A percentile compares a stretch with the other conserved stretches of the same genome.
phyloP scores from a whole-genome alignment of 2,888 invertebrate species.

The Parnassius orleans region DNA sequence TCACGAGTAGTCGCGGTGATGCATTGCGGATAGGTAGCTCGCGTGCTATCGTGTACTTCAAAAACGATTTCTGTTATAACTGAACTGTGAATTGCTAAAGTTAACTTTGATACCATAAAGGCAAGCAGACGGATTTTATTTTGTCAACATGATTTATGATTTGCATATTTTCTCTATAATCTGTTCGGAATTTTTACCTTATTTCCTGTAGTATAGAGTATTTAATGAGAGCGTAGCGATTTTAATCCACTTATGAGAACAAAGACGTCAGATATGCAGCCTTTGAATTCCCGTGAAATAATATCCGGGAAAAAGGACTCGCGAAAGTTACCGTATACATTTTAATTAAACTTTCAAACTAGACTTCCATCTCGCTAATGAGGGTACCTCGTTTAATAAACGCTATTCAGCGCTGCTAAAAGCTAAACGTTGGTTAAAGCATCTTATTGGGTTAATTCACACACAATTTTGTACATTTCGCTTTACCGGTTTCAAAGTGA shows the following conservation, averaged over 20 bases:
- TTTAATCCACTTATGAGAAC: constrained; percentile 19
- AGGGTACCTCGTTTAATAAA: constrained; percentile 46
- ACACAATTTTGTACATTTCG: too few species aligned
- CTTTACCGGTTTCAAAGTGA: too few species aligned
- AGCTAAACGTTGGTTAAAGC: too few species aligned
- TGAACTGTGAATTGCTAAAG: constrained; percentile 10
- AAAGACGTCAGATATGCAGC: constrained; percentile 18
- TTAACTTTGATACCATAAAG: constrained; percentile 1
- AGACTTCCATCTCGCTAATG: constrained; percentile 53
- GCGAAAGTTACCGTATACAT: constrained; percentile 25
- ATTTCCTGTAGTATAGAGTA: too few species aligned
- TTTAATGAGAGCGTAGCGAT: background rate
- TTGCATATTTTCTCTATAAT: too few species aligned
- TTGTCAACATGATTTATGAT: background rate
- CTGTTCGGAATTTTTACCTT: too few species aligned
- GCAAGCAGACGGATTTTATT: background rate
- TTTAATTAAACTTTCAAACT: constrained; percentile 42
- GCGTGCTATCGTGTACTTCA: constrained; percentile 48
- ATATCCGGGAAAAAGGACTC: constrained; percentile 19
- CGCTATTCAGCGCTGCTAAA: constrained; percentile 29
- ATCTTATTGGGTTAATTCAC: too few species aligned
- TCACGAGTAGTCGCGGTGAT: constrained; percentile 49
- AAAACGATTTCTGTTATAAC: constrained; percentile 29
- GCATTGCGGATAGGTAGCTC: constrained; percentile 61
- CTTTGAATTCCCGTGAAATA: constrained; percentile 24